These are phyloP conservation scores for Crotalus horridus DNA, from an alignment of 2,113 vertebrate genomes.

Conservation along the genomic window DNA sequence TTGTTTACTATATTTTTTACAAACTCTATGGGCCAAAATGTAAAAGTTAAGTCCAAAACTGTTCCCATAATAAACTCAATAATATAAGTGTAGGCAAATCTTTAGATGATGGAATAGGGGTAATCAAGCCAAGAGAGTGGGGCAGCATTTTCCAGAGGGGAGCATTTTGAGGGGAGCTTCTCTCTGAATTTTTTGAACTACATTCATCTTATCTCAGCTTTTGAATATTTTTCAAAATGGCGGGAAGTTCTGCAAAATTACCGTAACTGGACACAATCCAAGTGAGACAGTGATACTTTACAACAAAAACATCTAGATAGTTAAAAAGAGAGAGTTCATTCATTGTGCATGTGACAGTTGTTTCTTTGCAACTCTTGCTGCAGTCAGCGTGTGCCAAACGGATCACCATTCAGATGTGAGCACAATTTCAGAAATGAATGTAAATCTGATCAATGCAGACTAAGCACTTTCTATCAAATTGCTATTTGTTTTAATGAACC, in stretches of 20 bases:
- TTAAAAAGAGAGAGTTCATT: slow-evolving; percentile 27
- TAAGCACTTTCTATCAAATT: background rate
- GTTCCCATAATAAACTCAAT: background rate
- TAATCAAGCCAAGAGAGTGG: background rate
- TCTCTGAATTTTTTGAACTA: background rate
- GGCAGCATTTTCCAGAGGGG: background rate
- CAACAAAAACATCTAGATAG: slow-evolving; percentile 21
- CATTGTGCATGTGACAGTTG: background rate
- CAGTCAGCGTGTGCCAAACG: background rate
- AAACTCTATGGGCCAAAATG: slow-evolving; percentile 9
- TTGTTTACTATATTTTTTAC: background rate
- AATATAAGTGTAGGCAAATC: background rate
- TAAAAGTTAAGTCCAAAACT: background rate
- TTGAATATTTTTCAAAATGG: background rate
- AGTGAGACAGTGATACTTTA: slow-evolving; percentile 6
- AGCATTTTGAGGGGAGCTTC: background rate
- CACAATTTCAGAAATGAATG: background rate
- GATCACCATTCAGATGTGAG: background rate
- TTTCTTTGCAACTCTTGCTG: background rate
- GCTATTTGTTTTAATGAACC: background rate
- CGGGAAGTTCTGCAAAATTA: background rate
- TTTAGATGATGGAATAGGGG: background rate
- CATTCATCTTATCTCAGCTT: background rate
- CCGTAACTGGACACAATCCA: background rate
- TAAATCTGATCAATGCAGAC: background rate